Base-by-base conservation (phyloP, 2,797 vertebrate species). In the Etheostoma nigrum region DNA sequence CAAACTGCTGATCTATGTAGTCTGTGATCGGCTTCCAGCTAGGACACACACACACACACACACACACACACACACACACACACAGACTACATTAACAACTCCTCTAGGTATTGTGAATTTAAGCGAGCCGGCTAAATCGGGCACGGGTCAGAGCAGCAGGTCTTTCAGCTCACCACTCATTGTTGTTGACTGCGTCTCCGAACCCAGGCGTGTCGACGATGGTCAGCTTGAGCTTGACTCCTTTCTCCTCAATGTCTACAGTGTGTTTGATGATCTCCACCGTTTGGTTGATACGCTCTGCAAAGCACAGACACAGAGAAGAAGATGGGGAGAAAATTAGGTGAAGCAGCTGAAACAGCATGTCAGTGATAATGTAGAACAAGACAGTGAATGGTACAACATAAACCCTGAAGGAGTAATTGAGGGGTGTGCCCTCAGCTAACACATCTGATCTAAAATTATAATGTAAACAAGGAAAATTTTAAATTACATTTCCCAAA, bases 1-100 rank as follows among this genome's bases (percentile, higher is more conserved):
- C 98, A 77, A 99, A 99, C 93, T 99, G 98, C 93, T 99, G 98
- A 91, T 99, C 97, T 16, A 99, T 97, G 70, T 99, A 99, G 90
- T 99, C 98, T 0, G 97, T 98, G 92, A 99, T 97, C 10, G 97
- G 96, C 91, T 97, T 99, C 98, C 98, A 99, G 92, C 98, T 99
- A 83, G 10, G 60, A 86, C 14, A 78, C 54, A 85, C 62, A 87
- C 59, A 81, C 48, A 73, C 72, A 76, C 67, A 86, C 73, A 74
- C 65, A 81, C 74, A 76, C 72, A 25, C 45, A 76, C 40, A 77
- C 62, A 88, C 57, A 82, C 53, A 83, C 64, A 72, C 63, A 79
- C 59, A 88, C 4, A 63, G 18, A 19, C 25, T 16, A 33, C 58
- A 59, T 78, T 9, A 79, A 49, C 76, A 78, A n/a, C 63, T 68